These are phyloP conservation scores for Gymnarchus niloticus DNA, from an alignment of 2,113 vertebrate species.

Conservation along the genomic window DNA sequence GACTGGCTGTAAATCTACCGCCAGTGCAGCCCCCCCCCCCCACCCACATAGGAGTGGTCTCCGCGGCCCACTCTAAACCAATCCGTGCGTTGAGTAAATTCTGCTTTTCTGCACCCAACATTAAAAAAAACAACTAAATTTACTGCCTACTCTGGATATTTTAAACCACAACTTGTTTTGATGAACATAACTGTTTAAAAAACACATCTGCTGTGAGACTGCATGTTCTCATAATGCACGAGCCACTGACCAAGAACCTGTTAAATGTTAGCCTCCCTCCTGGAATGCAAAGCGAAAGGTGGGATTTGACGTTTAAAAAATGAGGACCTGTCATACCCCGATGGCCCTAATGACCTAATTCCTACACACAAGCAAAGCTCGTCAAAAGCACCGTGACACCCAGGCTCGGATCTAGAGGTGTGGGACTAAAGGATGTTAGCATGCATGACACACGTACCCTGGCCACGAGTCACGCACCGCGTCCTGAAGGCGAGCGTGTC, in stretches of 20 bases:
- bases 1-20: conserved; percentile 9
- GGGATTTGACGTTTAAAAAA: background rate
- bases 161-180: background rate
- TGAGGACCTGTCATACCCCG: no score
- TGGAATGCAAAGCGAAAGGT: background rate
- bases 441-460: no score
- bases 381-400: no score
- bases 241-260: background rate
- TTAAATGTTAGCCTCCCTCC: background rate
- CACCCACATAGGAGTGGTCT: no score
- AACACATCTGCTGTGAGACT: background rate
- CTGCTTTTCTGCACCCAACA: background rate
- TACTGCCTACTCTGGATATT: background rate
- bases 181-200: background rate
- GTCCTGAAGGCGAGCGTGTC: background rate
- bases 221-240: no score
- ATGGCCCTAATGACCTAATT: no score
- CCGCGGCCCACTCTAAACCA: background rate
- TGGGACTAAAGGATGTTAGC: background rate
- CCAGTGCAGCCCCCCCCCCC: background rate
- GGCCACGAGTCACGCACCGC: no score
- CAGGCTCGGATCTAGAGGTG: background rate
- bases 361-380: no score
- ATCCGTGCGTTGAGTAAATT: background rate
- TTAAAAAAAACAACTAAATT: background rate